Percentiles rank a stretch among this genome's conserved stretches.
Conservation (phyloP, 2,888 invertebrate genomes). For the Corbicula japonica region DNA sequence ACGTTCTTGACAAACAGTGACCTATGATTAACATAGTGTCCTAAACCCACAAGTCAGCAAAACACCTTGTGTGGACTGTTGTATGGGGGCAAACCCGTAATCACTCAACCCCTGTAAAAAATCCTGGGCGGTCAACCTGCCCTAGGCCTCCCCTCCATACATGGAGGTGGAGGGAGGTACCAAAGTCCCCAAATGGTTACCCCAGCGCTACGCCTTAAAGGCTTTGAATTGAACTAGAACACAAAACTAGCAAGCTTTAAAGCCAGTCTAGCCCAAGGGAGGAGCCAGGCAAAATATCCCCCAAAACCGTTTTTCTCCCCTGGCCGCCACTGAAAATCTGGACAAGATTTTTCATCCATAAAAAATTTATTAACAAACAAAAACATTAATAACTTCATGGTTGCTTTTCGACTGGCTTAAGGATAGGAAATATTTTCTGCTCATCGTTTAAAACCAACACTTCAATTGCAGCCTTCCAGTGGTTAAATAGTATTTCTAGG, state of each 20-base stretch:
- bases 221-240: too few relatives aligned
- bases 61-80: neutral
- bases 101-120: neutral
- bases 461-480: neutral
- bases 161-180: slow-evolving; percentile 4
- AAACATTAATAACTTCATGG: neutral
- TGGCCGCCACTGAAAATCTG: slow-evolving; percentile 1
- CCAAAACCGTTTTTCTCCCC: slow-evolving; percentile 1
- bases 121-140: neutral
- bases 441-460: neutral
- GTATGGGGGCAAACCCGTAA: neutral
- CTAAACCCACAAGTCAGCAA: neutral
- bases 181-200: neutral
- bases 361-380: too few relatives aligned
- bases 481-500: neutral
- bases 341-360: neutral
- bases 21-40: slow-evolving; percentile 3
- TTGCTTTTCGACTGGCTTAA: neutral
- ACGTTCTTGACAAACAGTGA: neutral
- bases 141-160: neutral
- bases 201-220: neutral
- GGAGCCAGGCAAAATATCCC: neutral
- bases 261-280: neutral
- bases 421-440: neutral
- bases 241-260: neutral